These are phyloP conservation scores for Ochlodes sylvanus DNA, from an alignment of 2,888 invertebrate species.

Conservation along the genomic window DNA sequence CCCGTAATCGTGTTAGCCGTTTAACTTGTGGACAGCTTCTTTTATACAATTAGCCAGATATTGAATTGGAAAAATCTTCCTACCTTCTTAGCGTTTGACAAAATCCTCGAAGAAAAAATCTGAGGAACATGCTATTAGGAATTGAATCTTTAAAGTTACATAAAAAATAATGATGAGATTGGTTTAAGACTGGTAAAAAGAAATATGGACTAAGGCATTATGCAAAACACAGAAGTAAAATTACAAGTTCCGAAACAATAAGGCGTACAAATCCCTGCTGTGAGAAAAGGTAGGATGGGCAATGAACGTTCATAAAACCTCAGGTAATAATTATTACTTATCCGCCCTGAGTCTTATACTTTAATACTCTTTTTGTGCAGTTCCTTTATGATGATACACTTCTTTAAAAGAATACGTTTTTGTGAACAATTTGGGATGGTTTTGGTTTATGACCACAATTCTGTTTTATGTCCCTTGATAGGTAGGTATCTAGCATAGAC, in stretches of 20 bases:
- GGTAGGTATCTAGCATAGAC: neutral
- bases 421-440: slow-evolving; percentile 5
- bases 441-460: slow-evolving; percentile 8
- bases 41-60: slow-evolving; percentile 73
- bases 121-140: slow-evolving; percentile 38
- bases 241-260: slow-evolving; percentile 37
- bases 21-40: slow-evolving; percentile 74
- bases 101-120: slow-evolving; percentile 40
- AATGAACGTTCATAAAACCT: slow-evolving; percentile 36
- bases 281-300: slow-evolving; percentile 36
- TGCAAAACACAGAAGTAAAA: slow-evolving; percentile 36
- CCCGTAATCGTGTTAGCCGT: slow-evolving; percentile 72
- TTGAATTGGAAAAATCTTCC: slow-evolving; percentile 57
- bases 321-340: slow-evolving; percentile 39
- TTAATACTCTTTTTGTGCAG: slow-evolving; percentile 30
- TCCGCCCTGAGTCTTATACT: slow-evolving; percentile 34
- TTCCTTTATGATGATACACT: slow-evolving; percentile 26
- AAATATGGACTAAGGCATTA: slow-evolving; percentile 24
- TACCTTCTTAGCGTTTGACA: slow-evolving; percentile 44
- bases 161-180: slow-evolving; percentile 22
- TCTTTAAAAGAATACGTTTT: slow-evolving; percentile 26
- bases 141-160: slow-evolving; percentile 23
- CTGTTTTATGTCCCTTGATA: slow-evolving; percentile 1
- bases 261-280: slow-evolving; percentile 35
- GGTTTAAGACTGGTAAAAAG: slow-evolving; percentile 25